A percentile compares a stretch with the other conserved stretches of the same genome.
phyloP scores from a whole-genome alignment of 1,140 invertebrate genomes.

The Ooceraea biroi region DNA sequence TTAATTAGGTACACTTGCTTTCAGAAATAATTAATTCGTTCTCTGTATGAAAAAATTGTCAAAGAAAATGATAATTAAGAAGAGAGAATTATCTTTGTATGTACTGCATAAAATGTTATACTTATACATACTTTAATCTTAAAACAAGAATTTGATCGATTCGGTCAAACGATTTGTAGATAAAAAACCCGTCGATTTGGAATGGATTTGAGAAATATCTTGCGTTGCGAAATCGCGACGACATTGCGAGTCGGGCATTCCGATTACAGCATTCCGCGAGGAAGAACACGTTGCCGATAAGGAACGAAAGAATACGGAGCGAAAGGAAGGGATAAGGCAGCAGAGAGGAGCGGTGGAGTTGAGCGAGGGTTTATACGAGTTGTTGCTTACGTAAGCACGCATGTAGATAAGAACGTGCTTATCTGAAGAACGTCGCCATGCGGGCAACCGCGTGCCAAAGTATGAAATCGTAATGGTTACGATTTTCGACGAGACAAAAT shows the following conservation, averaged over 20 bases:
- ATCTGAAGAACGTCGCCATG: slow-evolving; percentile 67
- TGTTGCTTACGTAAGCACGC: slow-evolving; percentile 71
- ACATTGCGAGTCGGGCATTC: slow-evolving; percentile 30
- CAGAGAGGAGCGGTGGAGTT: slow-evolving; percentile 45
- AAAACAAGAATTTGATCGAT: background rate
- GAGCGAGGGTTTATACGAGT: slow-evolving; percentile 56
- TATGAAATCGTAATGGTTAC: slow-evolving; percentile 31
- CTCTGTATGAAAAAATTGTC: too few relatives aligned
- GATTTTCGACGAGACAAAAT: slow-evolving; percentile 34
- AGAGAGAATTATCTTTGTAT: too few relatives aligned
- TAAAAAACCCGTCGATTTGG: background rate
- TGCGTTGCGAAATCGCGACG: slow-evolving; percentile 35
- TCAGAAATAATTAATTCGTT: background rate
- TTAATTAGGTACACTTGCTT: background rate
- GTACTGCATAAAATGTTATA: background rate
- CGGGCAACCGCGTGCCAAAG: slow-evolving; percentile 48
- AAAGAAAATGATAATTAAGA: too few relatives aligned
- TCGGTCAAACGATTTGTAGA: background rate
- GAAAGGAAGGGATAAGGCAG: slow-evolving; percentile 36
- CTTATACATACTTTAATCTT: background rate
- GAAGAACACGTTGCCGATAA: slow-evolving; percentile 39
- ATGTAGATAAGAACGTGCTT: slow-evolving; percentile 70
- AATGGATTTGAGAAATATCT: background rate
- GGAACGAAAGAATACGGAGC: slow-evolving; percentile 44
- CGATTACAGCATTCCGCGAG: slow-evolving; percentile 39